These are phyloP conservation scores for Passer domesticus DNA, from an alignment of 2,113 vertebrate genomes.

Conservation along the genomic window DNA sequence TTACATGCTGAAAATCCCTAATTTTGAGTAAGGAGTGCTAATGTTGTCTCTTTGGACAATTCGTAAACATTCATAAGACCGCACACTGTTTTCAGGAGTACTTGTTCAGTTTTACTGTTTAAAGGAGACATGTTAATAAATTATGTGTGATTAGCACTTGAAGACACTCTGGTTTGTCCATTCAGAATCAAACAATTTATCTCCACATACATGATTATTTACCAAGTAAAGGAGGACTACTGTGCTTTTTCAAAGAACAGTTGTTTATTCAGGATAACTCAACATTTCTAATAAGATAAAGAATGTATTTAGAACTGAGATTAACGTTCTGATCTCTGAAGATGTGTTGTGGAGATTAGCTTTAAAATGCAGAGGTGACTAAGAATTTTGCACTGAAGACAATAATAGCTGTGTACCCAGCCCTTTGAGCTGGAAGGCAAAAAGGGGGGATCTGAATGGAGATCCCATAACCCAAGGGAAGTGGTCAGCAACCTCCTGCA, in stretches of 20 bases:
- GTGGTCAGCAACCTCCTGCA: neutral
- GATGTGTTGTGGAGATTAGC: neutral
- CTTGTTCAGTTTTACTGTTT: neutral
- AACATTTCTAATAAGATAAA: neutral
- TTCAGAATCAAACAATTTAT: neutral
- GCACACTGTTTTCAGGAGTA: neutral
- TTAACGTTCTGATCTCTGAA: neutral
- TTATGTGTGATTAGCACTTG: neutral
- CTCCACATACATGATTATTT: neutral
- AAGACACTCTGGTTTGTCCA: neutral
- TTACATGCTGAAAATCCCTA: neutral
- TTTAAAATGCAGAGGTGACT: neutral
- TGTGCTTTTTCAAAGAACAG: neutral
- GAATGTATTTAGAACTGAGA: neutral
- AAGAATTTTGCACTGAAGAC: neutral
- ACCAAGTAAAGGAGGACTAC: neutral
- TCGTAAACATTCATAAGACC: neutral
- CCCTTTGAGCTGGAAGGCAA: neutral
- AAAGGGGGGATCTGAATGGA: neutral
- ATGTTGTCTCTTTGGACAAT: neutral
- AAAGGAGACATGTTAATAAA: neutral
- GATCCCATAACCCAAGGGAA: neutral
- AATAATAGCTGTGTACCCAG: neutral
- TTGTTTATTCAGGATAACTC: neutral
- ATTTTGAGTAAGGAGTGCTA: neutral